Percentiles rank a stretch among this genome's conserved stretches.
Evolutionary conservation across 2,113 vertebrate species (phyloP).

Genomic region (Cyanoramphus novaezelandiae): DNA sequence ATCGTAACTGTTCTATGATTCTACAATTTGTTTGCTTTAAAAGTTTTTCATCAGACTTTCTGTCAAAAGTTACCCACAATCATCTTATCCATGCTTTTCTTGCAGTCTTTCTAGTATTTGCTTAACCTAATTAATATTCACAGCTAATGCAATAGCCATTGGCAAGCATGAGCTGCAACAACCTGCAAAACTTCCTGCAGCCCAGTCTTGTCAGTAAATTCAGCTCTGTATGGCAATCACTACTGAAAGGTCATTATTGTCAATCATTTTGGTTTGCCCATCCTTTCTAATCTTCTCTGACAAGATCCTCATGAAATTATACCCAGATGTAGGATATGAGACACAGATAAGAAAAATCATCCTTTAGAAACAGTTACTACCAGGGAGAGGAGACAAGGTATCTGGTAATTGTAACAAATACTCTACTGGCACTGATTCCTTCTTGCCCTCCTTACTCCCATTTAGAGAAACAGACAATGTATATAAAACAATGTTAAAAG

Average conservation of each 20-base stretch:
- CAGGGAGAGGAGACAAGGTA: not conserved
- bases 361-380: not conserved
- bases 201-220: not conserved
- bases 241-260: not conserved
- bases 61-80: not conserved
- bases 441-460: not conserved
- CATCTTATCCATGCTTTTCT: not conserved
- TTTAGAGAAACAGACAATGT: not conserved
- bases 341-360: not conserved
- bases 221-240: not conserved
- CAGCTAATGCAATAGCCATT: not conserved
- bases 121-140: conserved; percentile 1
- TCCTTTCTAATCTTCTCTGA: not conserved
- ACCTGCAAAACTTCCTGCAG: not conserved
- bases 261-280: not conserved
- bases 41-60: not conserved
- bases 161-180: not conserved
- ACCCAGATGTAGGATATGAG: not conserved
- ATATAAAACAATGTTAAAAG: not conserved
- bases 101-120: not conserved
- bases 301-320: not conserved
- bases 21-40: not conserved
- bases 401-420: not conserved
- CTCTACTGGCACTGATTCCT: not conserved
- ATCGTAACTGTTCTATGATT: not conserved